These are phyloP conservation scores for Nothobranchius kuhntae DNA, from an alignment of 2,113 vertebrate species.

Conservation along the genomic window DNA sequence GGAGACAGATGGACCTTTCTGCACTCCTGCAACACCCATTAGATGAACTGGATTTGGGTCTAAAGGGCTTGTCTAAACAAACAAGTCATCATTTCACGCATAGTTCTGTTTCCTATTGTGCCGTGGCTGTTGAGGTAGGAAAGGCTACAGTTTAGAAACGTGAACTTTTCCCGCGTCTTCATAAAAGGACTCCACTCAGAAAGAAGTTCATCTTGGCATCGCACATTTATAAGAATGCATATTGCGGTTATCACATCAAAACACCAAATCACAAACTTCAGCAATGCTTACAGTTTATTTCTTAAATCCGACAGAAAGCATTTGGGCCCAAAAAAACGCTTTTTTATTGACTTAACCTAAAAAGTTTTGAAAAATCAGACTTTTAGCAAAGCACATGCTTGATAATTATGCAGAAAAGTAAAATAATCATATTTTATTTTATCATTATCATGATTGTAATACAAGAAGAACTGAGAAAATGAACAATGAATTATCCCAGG, in stretches of 20 bases:
- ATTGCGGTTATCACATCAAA: too few species aligned
- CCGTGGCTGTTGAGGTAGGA: slow-evolving; percentile 22
- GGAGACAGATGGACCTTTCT: slow-evolving; percentile 76
- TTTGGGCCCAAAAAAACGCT: too few species aligned
- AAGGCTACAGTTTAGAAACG: slow-evolving; percentile 2
- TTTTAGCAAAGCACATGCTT: neutral
- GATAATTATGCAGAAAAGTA: slow-evolving; percentile 25
- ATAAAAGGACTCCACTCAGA: neutral
- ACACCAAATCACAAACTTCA: too few species aligned
- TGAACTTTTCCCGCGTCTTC: slow-evolving; percentile 14
- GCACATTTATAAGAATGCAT: neutral
- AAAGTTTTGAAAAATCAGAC: slow-evolving; percentile 49
- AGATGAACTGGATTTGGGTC: slow-evolving; percentile 64
- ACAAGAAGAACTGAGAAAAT: slow-evolving; percentile 10
- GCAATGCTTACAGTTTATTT: too few species aligned
- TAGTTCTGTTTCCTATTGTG: slow-evolving; percentile 38
- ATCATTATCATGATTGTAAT: slow-evolving; percentile 31
- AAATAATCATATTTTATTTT: slow-evolving; percentile 1
- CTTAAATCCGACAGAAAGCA: too few species aligned
- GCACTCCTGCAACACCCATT: slow-evolving; percentile 64
- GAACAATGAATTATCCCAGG: slow-evolving; percentile 66
- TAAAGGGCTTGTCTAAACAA: slow-evolving; percentile 67
- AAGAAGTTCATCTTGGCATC: neutral
- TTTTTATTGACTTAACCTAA: slow-evolving; percentile 27
- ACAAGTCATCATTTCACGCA: slow-evolving; percentile 73